These are phyloP conservation scores for Cephalotes varians DNA, from an alignment of 2,888 invertebrate species.

Conservation along the genomic window DNA sequence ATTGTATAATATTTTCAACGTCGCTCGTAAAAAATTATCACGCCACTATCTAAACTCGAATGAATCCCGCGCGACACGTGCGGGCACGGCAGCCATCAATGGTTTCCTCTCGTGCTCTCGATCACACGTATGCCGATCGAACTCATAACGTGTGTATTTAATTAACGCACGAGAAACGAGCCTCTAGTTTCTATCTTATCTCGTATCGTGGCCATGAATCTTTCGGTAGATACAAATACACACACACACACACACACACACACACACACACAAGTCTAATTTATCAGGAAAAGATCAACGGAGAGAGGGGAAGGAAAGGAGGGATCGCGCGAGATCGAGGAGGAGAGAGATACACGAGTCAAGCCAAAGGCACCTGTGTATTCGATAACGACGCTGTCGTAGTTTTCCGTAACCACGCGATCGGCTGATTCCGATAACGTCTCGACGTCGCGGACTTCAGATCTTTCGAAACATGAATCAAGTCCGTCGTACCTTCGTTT, in stretches of 20 bases:
- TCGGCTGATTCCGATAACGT: constrained; percentile 38
- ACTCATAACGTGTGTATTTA: constrained; percentile 16
- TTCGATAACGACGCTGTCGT: constrained; percentile 70
- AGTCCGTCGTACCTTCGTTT: not conserved
- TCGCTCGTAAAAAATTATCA: not conserved
- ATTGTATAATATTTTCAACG: constrained; percentile 3
- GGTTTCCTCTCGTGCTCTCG: not conserved
- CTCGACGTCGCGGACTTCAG: not conserved
- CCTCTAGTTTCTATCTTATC: constrained; percentile 71
- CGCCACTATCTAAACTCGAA: not conserved
- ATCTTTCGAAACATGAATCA: constrained; percentile 25
- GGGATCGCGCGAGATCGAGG: not conserved
- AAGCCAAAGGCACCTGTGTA: constrained; percentile 71
- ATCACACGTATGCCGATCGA: constrained; percentile 1
- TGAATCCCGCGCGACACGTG: not conserved
- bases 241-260: constrained; percentile 27
- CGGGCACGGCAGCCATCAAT: not conserved
- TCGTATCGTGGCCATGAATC: constrained; percentile 64
- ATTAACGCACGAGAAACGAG: constrained; percentile 51
- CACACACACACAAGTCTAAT: constrained; percentile 54
- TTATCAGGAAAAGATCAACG: constrained; percentile 18
- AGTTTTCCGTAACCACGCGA: constrained; percentile 64
- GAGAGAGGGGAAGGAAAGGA: not conserved
- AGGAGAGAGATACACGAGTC: not conserved
- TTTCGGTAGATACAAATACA: constrained; percentile 59